Conservation (phyloP, 2,113 vertebrate genomes). For the Nicator chloris region DNA sequence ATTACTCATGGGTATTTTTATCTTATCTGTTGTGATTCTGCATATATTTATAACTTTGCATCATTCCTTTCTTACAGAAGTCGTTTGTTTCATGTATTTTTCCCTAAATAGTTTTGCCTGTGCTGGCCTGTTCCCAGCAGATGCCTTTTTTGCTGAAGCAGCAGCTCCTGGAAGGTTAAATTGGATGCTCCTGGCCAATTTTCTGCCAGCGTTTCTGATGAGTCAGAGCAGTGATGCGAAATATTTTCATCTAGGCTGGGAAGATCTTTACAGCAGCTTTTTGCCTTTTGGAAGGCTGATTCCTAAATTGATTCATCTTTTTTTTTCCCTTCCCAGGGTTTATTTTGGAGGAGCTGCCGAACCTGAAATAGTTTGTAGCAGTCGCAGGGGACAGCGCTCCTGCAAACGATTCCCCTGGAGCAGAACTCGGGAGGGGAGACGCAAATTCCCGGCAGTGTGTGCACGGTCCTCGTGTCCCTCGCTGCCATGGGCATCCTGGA, state of each 20-base stretch:
- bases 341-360: background rate
- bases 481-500: accelerated
- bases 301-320: background rate
- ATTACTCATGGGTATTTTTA: background rate
- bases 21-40: background rate
- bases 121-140: background rate
- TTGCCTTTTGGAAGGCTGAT: background rate
- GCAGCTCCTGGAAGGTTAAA: slow-evolving; percentile 16
- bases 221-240: slow-evolving; percentile 3
- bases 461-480: accelerated
- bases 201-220: background rate
- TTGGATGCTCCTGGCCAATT: background rate
- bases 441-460: accelerated
- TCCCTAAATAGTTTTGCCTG: background rate
- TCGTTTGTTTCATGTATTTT: background rate
- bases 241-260: background rate
- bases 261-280: background rate
- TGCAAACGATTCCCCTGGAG: background rate
- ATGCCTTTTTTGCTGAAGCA: background rate
- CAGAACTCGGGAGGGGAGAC: background rate
- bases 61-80: background rate
- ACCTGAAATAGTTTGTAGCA: background rate
- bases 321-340: background rate
- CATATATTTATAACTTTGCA: background rate
- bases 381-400: background rate